phyloP scores from a whole-genome alignment of 2,888 invertebrate genomes.

The Melinaea marsaeus region DNA sequence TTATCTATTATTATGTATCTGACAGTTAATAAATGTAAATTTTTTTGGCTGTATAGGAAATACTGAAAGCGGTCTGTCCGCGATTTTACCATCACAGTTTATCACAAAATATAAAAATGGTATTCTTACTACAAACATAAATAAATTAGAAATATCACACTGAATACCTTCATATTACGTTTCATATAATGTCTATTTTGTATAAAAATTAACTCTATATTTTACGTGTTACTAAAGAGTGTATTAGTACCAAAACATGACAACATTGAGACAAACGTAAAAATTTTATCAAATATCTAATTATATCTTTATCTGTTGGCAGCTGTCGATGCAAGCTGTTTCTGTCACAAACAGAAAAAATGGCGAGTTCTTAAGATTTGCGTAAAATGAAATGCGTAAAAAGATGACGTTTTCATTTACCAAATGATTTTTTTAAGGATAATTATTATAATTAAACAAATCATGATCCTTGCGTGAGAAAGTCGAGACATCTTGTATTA shows the following conservation, averaged over 20 bases:
- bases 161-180: too few species aligned
- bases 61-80: not conserved
- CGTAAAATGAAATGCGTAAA: too few species aligned
- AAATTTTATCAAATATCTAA: constrained; percentile 37
- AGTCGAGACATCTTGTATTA: too few species aligned
- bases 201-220: not conserved
- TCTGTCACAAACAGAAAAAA: constrained; percentile 4
- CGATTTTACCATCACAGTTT: too few species aligned
- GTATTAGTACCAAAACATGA: constrained; percentile 24
- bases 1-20: too few species aligned
- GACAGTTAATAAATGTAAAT: constrained; percentile 42
- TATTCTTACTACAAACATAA: too few species aligned
- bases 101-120: too few species aligned
- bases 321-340: constrained; percentile 17
- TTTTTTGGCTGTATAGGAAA: constrained; percentile 29
- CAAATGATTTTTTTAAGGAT: too few species aligned
- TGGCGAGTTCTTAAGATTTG: not conserved
- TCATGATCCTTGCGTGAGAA: too few species aligned
- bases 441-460: too few species aligned
- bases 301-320: constrained; percentile 27
- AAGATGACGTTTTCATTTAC: too few species aligned
- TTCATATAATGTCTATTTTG: not conserved
- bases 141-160: too few species aligned
- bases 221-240: not conserved
- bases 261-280: constrained; percentile 27